Evolutionary conservation across 2,113 vertebrate species (phyloP).

Genomic region (Callopanchax toddi): DNA sequence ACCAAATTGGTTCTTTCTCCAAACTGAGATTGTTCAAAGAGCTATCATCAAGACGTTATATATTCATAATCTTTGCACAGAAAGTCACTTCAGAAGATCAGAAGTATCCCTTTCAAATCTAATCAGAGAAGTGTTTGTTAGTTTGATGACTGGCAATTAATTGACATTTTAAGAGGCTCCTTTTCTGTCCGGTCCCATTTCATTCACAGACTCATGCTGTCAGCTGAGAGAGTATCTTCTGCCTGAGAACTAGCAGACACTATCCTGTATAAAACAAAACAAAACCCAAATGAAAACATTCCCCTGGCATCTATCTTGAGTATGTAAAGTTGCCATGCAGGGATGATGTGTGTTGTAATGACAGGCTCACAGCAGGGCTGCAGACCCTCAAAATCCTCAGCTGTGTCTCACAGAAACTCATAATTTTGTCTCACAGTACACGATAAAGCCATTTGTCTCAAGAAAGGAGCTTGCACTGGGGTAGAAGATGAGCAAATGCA

Average conservation of each 20-base stretch:
- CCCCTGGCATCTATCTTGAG: neutral
- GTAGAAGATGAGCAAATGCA: slow-evolving; percentile 11
- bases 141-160: slow-evolving; percentile 32
- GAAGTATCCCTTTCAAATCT: too few species aligned
- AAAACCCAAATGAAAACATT: neutral
- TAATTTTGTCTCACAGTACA: too few species aligned
- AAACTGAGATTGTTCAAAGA: too few species aligned
- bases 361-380: slow-evolving; percentile 27
- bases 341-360: slow-evolving; percentile 20
- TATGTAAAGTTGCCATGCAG: slow-evolving; percentile 25
- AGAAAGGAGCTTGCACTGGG: neutral
- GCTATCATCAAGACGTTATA: too few species aligned
- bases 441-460: too few species aligned
- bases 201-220: slow-evolving; percentile 31
- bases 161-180: slow-evolving; percentile 57
- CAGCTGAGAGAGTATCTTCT: slow-evolving; percentile 24
- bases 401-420: slow-evolving; percentile 8
- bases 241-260: slow-evolving; percentile 14
- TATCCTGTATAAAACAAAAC: slow-evolving; percentile 8
- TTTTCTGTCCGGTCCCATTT: slow-evolving; percentile 50
- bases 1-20: too few species aligned
- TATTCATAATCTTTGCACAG: too few species aligned
- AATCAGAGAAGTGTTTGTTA: neutral
- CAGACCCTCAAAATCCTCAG: slow-evolving; percentile 6
- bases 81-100: too few species aligned